Percentiles rank a stretch among this genome's conserved stretches.
phyloP scores from a whole-genome alignment of 2,797 vertebrate genomes.

The Gallinago solitaria region DNA sequence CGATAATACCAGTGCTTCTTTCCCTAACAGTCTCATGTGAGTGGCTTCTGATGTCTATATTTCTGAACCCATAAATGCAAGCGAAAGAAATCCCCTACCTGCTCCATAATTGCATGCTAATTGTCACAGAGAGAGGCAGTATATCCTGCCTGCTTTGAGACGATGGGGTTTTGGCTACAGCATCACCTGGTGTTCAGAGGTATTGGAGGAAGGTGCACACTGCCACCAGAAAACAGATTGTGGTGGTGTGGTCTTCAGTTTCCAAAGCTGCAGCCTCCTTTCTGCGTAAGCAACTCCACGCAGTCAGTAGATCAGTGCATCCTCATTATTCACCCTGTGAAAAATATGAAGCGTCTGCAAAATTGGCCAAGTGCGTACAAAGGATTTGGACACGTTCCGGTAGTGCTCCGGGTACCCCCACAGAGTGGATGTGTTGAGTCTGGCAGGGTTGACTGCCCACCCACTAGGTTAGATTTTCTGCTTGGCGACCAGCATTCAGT shows the following conservation, averaged over 20 bases:
- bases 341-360: background rate
- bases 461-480: slow-evolving; percentile 14
- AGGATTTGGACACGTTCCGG: background rate
- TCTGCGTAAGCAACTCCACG: background rate
- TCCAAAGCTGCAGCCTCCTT: background rate
- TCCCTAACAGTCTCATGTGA: background rate
- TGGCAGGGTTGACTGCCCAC: background rate
- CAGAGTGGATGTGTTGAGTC: background rate
- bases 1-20: background rate
- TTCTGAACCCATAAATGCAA: background rate
- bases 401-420: background rate
- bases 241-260: background rate
- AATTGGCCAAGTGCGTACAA: background rate
- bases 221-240: background rate
- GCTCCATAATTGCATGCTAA: background rate
- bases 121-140: background rate
- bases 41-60: background rate
- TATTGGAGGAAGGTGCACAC: background rate
- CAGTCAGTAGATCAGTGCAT: background rate
- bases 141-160: background rate
- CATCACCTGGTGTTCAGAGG: background rate
- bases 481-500: background rate
- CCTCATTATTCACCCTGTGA: background rate
- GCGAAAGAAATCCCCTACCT: background rate
- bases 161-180: background rate